A percentile compares a stretch with the other conserved stretches of the same genome.
Conservation (phyloP, 2,888 invertebrate genomes). For the Neoascia interrupta region DNA sequence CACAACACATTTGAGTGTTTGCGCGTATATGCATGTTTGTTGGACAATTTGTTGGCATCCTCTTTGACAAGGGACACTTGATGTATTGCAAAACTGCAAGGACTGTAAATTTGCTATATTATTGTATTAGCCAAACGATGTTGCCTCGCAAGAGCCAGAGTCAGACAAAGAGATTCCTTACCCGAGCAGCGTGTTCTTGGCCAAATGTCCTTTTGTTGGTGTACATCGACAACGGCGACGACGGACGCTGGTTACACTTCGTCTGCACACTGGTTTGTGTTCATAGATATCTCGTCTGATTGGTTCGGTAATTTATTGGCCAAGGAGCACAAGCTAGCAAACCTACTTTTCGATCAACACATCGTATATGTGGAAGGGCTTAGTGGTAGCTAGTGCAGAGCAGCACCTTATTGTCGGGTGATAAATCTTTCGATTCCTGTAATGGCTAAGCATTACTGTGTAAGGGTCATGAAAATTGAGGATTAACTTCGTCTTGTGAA, state of each 20-base stretch:
- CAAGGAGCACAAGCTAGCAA: conserved; percentile 33
- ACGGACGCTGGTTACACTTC: conserved; percentile 43
- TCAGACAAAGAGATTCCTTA: conserved; percentile 46
- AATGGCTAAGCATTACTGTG: conserved; percentile 56
- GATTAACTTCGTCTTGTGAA: conserved; percentile 44
- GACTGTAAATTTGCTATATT: conserved; percentile 60
- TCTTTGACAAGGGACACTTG: conserved; percentile 51
- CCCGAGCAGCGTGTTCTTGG: conserved; percentile 26
- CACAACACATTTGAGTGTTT: conserved; percentile 9
- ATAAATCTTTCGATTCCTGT: conserved; percentile 60
- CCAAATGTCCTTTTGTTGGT: conserved; percentile 22
- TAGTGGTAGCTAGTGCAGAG: too few species aligned
- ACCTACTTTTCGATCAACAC: conserved; percentile 35
- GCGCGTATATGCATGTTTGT: conserved; percentile 40
- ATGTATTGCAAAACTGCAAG: conserved; percentile 65
- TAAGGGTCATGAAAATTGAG: conserved; percentile 58
- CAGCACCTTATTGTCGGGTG: conserved; percentile 64
- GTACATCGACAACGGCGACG: background rate
- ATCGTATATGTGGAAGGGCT: background rate
- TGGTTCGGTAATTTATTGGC: conserved; percentile 63
- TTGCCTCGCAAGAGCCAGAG: conserved; percentile 1
- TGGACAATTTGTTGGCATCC: conserved; percentile 68
- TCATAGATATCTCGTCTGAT: conserved; percentile 64
- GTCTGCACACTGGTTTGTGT: conserved; percentile 50
- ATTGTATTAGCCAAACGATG: conserved; percentile 58